Percentiles rank a stretch among this genome's conserved stretches.
Conservation (phyloP, 2,113 vertebrate species). For the Pseudorhombus dupliciocellatus region DNA sequence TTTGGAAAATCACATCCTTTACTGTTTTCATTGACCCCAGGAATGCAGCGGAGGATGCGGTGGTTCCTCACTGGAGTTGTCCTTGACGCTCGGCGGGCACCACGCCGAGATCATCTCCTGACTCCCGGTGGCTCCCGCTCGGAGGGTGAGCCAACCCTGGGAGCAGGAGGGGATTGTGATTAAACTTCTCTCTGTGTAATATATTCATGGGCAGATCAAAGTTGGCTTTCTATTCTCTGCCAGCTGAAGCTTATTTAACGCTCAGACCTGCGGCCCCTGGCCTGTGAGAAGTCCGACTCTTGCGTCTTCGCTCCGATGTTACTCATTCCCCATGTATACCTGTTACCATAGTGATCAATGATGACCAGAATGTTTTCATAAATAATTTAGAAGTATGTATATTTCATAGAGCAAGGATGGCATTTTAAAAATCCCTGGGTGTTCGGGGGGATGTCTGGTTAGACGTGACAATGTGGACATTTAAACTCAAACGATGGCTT, state of each 20-base stretch:
- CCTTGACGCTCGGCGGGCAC: neutral
- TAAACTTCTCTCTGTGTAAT: slow-evolving; percentile 58
- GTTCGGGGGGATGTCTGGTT: slow-evolving; percentile 22
- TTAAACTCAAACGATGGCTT: slow-evolving; percentile 24
- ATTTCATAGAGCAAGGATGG: slow-evolving; percentile 53
- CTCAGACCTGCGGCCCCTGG: slow-evolving; percentile 39
- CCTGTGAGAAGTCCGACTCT: slow-evolving; percentile 22
- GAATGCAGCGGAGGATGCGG: slow-evolving; percentile 16
- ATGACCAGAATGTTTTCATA: slow-evolving; percentile 17
- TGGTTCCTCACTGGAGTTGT: slow-evolving; percentile 15
- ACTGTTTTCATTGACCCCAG: slow-evolving; percentile 27
- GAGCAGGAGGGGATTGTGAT: slow-evolving; percentile 49
- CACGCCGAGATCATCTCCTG: slow-evolving; percentile 27
- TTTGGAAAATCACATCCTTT: slow-evolving; percentile 26
- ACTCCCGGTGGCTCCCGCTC: slow-evolving; percentile 33
- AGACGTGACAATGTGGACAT: slow-evolving; percentile 39
- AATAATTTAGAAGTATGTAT: slow-evolving; percentile 70
- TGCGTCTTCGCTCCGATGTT: slow-evolving; percentile 13
- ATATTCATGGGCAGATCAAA: slow-evolving; percentile 69
- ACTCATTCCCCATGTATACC: slow-evolving; percentile 32
- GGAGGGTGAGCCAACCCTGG: slow-evolving; percentile 34
- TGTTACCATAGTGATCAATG: slow-evolving; percentile 48
- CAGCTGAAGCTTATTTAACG: slow-evolving; percentile 61
- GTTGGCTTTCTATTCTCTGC: slow-evolving; percentile 34
- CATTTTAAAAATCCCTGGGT: slow-evolving; percentile 27